Evolutionary conservation across 2,113 vertebrate genomes (phyloP).

Genomic region (Saimiri boliviensis): DNA sequence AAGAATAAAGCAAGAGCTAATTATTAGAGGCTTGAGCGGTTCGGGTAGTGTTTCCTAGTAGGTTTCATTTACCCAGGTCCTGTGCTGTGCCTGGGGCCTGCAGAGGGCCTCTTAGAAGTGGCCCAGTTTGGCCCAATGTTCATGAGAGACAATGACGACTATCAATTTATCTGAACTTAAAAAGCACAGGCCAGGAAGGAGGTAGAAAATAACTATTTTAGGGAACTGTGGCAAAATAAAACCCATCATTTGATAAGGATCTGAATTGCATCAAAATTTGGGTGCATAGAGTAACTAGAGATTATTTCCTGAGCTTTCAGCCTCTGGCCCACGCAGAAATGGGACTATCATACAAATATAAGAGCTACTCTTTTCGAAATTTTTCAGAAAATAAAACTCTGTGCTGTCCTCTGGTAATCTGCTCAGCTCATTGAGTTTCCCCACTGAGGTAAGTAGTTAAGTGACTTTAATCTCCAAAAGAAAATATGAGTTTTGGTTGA

Average conservation of each 20-base stretch:
- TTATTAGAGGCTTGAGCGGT: neutral
- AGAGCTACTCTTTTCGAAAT: neutral
- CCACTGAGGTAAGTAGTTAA: neutral
- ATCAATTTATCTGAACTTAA: neutral
- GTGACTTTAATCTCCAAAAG: constrained; percentile 20
- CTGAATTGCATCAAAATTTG: neutral
- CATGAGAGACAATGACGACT: neutral
- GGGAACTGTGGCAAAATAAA: neutral
- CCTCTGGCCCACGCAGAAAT: neutral
- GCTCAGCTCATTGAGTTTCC: neutral
- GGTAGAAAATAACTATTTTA: neutral
- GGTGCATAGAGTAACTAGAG: neutral
- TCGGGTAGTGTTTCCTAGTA: neutral
- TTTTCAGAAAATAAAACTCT: constrained; percentile 5
- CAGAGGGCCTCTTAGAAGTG: neutral
- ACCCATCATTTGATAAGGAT: neutral
- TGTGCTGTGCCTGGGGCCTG: neutral
- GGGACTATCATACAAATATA: neutral
- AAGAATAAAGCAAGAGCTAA: neutral
- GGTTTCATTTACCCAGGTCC: neutral
- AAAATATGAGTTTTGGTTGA: neutral
- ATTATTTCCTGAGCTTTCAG: neutral
- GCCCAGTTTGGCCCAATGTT: neutral
- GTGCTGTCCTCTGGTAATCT: neutral
- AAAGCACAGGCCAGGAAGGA: neutral